phyloP scores from a whole-genome alignment of 2,113 vertebrate species.

The Astatoreochromis straeleni region DNA sequence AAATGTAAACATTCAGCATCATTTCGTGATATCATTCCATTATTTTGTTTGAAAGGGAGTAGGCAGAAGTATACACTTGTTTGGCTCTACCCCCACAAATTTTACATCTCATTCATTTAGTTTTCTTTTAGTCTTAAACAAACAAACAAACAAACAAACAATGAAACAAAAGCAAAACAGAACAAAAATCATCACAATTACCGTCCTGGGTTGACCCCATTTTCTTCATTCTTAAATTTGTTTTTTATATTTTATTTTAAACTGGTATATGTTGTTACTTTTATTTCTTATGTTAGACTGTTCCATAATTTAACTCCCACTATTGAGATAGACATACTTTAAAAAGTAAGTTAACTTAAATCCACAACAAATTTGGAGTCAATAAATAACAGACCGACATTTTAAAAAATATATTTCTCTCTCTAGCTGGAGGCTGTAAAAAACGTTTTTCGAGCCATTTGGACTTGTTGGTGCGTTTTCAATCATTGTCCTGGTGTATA shows the following conservation, averaged over 20 bases:
- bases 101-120: neutral
- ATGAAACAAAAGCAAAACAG: neutral
- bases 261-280: fast-evolving
- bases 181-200: neutral
- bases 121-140: neutral
- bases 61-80: neutral
- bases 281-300: neutral
- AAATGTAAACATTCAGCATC: neutral
- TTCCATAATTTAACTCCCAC: neutral
- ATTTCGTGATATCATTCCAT: neutral
- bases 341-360: neutral
- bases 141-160: neutral
- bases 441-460: neutral
- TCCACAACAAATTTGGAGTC: neutral
- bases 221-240: neutral
- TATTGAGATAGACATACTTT: neutral
- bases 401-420: neutral
- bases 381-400: neutral
- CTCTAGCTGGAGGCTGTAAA: neutral
- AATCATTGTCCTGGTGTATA: neutral
- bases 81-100: neutral
- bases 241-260: neutral
- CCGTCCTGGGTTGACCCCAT: neutral
- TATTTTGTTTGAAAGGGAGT: neutral
- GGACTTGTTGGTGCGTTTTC: neutral